Evolutionary conservation across 2,797 vertebrate species (phyloP).

Genomic region (Propithecus perrieri): DNA sequence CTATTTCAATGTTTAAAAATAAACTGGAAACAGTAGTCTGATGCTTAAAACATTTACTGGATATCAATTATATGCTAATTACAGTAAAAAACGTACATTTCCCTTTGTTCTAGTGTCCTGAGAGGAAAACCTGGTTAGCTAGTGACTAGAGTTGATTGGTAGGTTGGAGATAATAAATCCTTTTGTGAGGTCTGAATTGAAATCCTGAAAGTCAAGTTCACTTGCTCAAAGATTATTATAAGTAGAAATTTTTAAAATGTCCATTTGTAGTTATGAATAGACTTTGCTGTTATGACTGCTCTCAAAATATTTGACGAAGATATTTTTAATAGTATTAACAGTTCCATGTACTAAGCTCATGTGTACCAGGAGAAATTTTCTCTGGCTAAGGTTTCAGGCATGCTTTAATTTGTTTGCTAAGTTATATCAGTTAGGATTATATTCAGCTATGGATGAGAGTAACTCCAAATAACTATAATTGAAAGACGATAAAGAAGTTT

Average conservation of each 20-base stretch:
- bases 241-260: background rate
- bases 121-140: conserved; percentile 1
- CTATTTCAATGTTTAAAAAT: conserved; percentile 9
- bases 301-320: background rate
- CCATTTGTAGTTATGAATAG: background rate
- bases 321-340: background rate
- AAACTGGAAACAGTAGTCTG: background rate
- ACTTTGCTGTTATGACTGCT: background rate
- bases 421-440: background rate
- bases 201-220: background rate
- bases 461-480: background rate
- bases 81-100: background rate
- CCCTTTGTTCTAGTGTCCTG: background rate
- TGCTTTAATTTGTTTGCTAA: background rate
- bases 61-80: conserved; percentile 20
- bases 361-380: background rate
- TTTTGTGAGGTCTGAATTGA: background rate
- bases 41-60: background rate
- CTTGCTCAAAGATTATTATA: conserved; percentile 9
- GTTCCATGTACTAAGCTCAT: background rate
- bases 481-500: background rate
- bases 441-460: background rate
- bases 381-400: background rate
- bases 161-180: background rate
- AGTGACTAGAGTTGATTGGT: background rate